Evolutionary conservation across 2,888 invertebrate genomes (phyloP).

Genomic region (Tipula helvola): DNA sequence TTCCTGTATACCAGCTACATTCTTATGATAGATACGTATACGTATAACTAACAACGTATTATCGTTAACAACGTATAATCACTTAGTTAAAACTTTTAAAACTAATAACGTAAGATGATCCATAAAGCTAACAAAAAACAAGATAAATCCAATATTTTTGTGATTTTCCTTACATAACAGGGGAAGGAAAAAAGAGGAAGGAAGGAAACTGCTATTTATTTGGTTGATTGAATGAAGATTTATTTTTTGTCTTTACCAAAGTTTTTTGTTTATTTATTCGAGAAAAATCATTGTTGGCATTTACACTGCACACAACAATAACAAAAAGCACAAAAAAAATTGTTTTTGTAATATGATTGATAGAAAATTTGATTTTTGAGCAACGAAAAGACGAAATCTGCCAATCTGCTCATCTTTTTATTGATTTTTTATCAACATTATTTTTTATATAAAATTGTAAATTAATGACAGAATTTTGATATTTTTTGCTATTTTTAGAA

Average conservation of each 20-base stretch:
- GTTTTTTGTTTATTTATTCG: not conserved
- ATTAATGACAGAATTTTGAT: not conserved
- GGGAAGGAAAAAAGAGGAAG: no score
- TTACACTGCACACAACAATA: not conserved
- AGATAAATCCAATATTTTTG: not conserved
- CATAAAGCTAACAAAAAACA: not conserved
- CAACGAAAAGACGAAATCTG: not conserved
- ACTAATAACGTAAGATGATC: not conserved
- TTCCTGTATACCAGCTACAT: not conserved
- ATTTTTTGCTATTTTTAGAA: not conserved
- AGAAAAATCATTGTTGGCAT: not conserved
- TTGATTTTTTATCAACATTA: no score
- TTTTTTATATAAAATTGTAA: not conserved
- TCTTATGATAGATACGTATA: no score
- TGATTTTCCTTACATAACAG: not conserved
- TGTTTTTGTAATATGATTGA: not conserved
- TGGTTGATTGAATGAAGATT: not conserved
- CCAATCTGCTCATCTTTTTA: not conserved
- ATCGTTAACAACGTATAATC: not conserved
- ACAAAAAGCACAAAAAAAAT: not conserved
- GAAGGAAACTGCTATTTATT: not conserved
- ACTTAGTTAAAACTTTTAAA: not conserved
- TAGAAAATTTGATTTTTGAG: not conserved
- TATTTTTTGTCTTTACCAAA: not conserved
- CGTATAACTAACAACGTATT: no score